Evolutionary conservation across 1,140 invertebrate species (phyloP), one percentile per base, ranked within the genome.

Genomic region (Oscheius sp.): DNA sequence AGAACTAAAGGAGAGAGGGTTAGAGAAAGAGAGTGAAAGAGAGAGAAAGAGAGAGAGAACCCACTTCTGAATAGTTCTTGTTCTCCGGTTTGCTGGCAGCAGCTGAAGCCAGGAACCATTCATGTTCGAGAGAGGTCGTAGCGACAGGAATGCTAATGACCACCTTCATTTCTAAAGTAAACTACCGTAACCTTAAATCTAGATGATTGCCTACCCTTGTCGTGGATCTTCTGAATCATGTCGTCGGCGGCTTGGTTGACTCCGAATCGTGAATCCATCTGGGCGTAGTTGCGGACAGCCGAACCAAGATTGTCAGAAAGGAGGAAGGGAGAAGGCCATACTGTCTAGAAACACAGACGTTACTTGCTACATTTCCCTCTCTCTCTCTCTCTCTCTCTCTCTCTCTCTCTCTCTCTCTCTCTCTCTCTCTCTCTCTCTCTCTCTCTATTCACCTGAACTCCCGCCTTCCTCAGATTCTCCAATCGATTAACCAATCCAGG

Each of bases 101-200:
- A 2, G 64, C 63, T 35, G 70, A 76, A 28, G 64, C 55, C 31
- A 73, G 26, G 38, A 83, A 83, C 82, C 82, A 83, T 18, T 78
- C 69, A 52, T 83, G 81, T 36, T 75, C 66, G 28, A 74, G 49
- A n/a, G 82, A 83, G 3, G 82, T 83, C 15, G 80, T 66, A 0
- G 79, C 78, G 13, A 83, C 63, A 0, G 82, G 82, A 31, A 83
- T 63, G 29, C 78, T 77, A 23, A 83, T 81, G 2, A 81, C 61
- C 10, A 81, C 61, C 58, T 76, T 77, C 65, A 79, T 55, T 32
- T 62, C 78, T 79, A 38, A 42, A 72, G 49, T 18, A 26, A 29
- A 46, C 23, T 26, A 4, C 18, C n/a, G 26, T 34, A 13, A 23
- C 74, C 2, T 34, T 28, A 18, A 26, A 20, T 28, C 45, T 13